Evolutionary conservation across 2,888 invertebrate species (phyloP), one percentile per base, ranked within the genome.

Genomic region (Lasioglossum lativentre): DNA sequence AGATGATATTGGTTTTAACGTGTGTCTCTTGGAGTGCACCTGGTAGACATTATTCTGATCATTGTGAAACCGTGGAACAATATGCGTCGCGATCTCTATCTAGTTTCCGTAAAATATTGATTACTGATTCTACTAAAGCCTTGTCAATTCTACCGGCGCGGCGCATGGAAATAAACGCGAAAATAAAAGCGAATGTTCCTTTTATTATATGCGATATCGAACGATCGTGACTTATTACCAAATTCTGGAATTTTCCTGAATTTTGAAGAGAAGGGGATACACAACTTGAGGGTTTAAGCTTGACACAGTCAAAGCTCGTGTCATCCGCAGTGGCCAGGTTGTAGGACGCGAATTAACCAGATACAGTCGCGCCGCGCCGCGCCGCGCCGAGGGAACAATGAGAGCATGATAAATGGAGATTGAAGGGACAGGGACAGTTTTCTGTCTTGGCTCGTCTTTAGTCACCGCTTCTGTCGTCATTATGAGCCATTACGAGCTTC

Each of bases 401-500:
- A 71, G 38, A 45, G 34, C 34, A 75, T 72, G 84, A 86, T 84
- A 80, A 86, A 84, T 80, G 80, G 47, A 75, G 81, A 81, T 83
- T 66, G 63, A 77, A 77, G 75, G 68, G 70, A 66, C 74, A 66
- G 75, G 71, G 79, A 77, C 40, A 42, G 74, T 79, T 85, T 45
- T 71, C 68, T 38, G 82, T 75, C 78, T 82, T 68, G 76, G 79
- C 27, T 80, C 72, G 78, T 80, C 86, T 76, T 82, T 45, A 78
- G 77, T 73, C 80, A 66, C 77, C 73, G 86, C 47, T 76, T 83
- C 86, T 75, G 45, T 79, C 66, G 83, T 78, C 86, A 87, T 86
- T 87, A 87, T 34, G 86, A 85, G 86, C 86, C 78, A 86, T 87
- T 85, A 82, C 45, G 79, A 79, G 73, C 82, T 56, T 77, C 82